These are phyloP conservation scores for Tangara arthus DNA, from an alignment of 2,797 vertebrate species.

Conservation along the genomic window DNA sequence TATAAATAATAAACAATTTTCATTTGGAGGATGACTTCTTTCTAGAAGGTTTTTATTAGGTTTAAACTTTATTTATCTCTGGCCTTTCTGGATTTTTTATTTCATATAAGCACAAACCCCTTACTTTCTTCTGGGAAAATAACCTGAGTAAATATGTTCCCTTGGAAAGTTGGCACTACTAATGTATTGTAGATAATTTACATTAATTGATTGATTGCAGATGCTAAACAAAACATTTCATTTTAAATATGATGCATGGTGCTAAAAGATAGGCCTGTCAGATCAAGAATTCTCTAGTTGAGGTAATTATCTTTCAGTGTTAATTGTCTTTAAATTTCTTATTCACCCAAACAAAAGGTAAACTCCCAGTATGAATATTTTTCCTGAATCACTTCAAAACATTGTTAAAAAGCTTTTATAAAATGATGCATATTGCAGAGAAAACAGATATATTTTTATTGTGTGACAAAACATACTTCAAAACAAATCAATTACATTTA, in stretches of 20 bases:
- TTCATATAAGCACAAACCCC: not conserved
- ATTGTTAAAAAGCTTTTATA: not conserved
- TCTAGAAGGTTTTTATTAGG: not conserved
- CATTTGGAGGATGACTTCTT: not conserved
- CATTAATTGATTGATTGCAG: slow-evolving; percentile 17
- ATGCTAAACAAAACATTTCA: slow-evolving; percentile 3
- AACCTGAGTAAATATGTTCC: not conserved
- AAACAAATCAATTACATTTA: not conserved
- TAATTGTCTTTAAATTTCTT: slow-evolving; percentile 54
- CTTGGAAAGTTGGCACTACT: not conserved
- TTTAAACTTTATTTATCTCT: not conserved
- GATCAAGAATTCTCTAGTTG: slow-evolving; percentile 59
- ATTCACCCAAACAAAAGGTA: slow-evolving; percentile 24
- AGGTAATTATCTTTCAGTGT: slow-evolving; percentile 46
- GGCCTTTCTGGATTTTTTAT: not conserved
- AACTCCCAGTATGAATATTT: not conserved
- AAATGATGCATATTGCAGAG: not conserved
- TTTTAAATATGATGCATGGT: slow-evolving; percentile 46
- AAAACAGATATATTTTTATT: not conserved
- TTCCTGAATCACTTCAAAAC: not conserved
- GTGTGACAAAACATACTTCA: not conserved
- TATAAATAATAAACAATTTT: not conserved
- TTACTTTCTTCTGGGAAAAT: not conserved
- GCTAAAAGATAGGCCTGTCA: slow-evolving; percentile 36
- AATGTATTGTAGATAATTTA: slow-evolving; percentile 23